Conservation (phyloP, 2,888 invertebrate genomes). For the Tenthredo mesomela region DNA sequence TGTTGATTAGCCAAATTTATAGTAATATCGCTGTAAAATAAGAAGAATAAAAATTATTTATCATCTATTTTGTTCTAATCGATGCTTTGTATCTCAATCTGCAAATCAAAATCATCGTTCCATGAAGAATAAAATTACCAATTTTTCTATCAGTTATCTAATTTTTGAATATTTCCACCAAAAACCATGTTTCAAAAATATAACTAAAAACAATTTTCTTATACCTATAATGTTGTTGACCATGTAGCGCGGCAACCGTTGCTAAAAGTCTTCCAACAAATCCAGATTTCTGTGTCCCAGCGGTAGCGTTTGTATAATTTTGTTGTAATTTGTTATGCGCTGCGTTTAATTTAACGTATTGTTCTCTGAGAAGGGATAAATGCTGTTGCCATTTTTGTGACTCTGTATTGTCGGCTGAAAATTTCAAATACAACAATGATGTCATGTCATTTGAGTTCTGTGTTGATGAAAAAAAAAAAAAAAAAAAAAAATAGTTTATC, state of each 20-base stretch:
- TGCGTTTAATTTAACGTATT: slow-evolving; percentile 93
- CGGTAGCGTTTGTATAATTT: slow-evolving; percentile 90
- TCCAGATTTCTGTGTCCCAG: slow-evolving; percentile 86
- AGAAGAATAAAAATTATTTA: slow-evolving; percentile 29
- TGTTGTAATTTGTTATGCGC: slow-evolving; percentile 90
- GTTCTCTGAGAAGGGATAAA: slow-evolving; percentile 90
- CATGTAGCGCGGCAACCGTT: slow-evolving; percentile 90
- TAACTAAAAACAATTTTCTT: background rate
- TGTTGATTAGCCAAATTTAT: slow-evolving; percentile 87
- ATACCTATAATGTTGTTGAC: slow-evolving; percentile 86
- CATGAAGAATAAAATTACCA: background rate
- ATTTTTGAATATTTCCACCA: background rate
- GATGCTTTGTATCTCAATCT: background rate
- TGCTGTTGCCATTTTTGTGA: slow-evolving; percentile 86
- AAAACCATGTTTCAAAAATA: background rate
- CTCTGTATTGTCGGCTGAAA: slow-evolving; percentile 71
- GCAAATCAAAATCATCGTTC: background rate
- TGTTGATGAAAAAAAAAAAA: background rate
- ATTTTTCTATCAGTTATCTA: background rate
- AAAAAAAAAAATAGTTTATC: background rate
- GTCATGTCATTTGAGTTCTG: background rate
- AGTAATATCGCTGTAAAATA: slow-evolving; percentile 84
- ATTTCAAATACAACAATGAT: background rate
- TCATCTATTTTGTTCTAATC: background rate
- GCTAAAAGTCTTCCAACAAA: slow-evolving; percentile 92